Base-by-base conservation (phyloP, 1,140 invertebrate species). In the Teleopsis dalmanni region DNA sequence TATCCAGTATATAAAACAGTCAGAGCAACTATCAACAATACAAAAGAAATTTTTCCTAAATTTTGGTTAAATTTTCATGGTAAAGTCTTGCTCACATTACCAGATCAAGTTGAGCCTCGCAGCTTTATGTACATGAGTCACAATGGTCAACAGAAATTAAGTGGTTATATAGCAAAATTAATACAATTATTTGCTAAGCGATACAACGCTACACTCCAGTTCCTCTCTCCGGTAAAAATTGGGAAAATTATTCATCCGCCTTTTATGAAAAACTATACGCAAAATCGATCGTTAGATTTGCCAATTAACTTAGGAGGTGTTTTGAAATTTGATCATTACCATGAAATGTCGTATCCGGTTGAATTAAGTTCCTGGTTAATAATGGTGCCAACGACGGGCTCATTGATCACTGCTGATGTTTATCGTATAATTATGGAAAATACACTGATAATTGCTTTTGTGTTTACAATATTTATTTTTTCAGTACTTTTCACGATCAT, bases 111-210 rank as follows among this genome's bases (percentile, higher is more conserved):
- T 26, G 29, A 36, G 6, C 62, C 62, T 4, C 50, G 56, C 1
- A 27, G 52, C 2, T 59, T 65, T 26, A 9, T 55, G 1, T 62
- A 55, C 23, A 0, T 2, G 0, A 46, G 60, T 2, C 4, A 25
- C 0, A 51, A 34, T 0, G 54, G 56, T 0, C 13, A 56, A 10
- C 2, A 29, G 0, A 35, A 42, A 2, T 49, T 65, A 40, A 5
- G 27, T 3, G 62, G 62, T 6, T 65, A 55, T 16, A 23, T 60
- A 13, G 47, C 44, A 1, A 44, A 51, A 5, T 4, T 62, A 38
- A 2, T 65, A 0, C 47, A 29, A 6, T 47, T 29, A 5, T 65
- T 55, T 6, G 54, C 21, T 13, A 3, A 56, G 22, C 55, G 51
- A 2, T 14, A 54, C 0, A 65, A 65, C 36, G 62, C 59, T 0